Base-by-base conservation (phyloP, 2,888 invertebrate species). In the Sphaerophoria taeniata region DNA sequence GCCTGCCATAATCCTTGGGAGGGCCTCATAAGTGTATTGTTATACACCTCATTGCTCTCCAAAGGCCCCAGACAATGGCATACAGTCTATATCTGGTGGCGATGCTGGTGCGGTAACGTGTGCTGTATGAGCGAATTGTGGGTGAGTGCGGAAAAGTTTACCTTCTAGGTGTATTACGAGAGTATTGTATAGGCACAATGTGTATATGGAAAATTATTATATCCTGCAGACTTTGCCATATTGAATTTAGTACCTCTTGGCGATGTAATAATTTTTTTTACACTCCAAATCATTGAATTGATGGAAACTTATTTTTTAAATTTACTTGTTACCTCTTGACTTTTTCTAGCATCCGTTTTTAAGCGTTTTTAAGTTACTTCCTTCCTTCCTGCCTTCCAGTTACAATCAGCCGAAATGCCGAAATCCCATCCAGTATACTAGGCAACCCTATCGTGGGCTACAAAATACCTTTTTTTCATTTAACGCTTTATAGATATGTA, bases 11-110 rank as follows among this genome's bases (percentile, higher is more conserved):
- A 85, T 85, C 85, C 85, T 81, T 77, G 85, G 85, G 56, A 7
- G 9, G 78, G 83, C 83, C 43, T 36, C 74, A 84, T 80, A 85
- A 85, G 81, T 85, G 85, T 85, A 85, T 85, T 85, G 80, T 85
- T 85, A 81, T 85, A 85, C 85, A 85, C 85, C 85, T 85, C 85
- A 81, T 85, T 85, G 85, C 85, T 77, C 85, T 81, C 81, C 63
- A 77, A 85, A 81, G 81, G 75, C 72, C 80, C 83, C 83, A 85
- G 85, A 85, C 85, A 76, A 76, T 69, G 58, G 65, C 16, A 60
- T 39, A 60, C 39, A 63, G n/a, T 16, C 53, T 14, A 33, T 61
- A 63, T 45, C 24, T 43, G 31, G 4, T 49, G 56, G 56, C 36
- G 34, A 9, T 43, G 39, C 7, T 43, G 39, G 7, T 43, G 11